Conservation (phyloP, 2,888 invertebrate genomes). For the Rugalucina vietnamica region DNA sequence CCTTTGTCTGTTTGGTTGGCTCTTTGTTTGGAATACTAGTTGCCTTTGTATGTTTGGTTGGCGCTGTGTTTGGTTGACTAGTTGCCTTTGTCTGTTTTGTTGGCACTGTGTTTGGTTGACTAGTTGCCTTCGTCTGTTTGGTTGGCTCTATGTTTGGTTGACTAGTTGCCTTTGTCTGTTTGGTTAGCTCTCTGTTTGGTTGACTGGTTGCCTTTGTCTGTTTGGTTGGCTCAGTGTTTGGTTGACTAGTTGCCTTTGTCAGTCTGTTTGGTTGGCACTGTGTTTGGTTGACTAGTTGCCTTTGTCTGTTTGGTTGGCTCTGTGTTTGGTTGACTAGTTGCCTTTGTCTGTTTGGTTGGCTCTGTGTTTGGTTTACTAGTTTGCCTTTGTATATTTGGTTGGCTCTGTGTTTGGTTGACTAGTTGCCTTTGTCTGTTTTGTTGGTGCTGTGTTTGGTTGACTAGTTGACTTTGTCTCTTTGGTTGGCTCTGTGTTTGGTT, state of each 20-base stretch:
- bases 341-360: too few species aligned
- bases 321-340: too few species aligned
- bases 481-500: too few species aligned
- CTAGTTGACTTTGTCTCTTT: too few species aligned
- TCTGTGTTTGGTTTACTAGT: too few species aligned
- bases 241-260: slow-evolving; percentile 8
- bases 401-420: too few species aligned
- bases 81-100: background rate
- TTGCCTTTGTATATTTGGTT: too few species aligned
- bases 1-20: too few species aligned
- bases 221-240: slow-evolving; percentile 8
- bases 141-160: background rate
- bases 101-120: background rate
- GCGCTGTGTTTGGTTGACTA: background rate
- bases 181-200: background rate
- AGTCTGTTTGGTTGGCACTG: slow-evolving; percentile 2
- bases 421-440: too few species aligned
- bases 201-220: slow-evolving; percentile 18
- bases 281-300: background rate
- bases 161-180: background rate
- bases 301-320: background rate
- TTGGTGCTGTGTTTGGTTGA: too few species aligned
- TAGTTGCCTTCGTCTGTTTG: background rate
- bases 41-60: background rate
- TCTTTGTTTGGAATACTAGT: too few species aligned